These are phyloP conservation scores for Muscidifurax raptorellus DNA, from an alignment of 1,140 invertebrate species.

Conservation along the genomic window DNA sequence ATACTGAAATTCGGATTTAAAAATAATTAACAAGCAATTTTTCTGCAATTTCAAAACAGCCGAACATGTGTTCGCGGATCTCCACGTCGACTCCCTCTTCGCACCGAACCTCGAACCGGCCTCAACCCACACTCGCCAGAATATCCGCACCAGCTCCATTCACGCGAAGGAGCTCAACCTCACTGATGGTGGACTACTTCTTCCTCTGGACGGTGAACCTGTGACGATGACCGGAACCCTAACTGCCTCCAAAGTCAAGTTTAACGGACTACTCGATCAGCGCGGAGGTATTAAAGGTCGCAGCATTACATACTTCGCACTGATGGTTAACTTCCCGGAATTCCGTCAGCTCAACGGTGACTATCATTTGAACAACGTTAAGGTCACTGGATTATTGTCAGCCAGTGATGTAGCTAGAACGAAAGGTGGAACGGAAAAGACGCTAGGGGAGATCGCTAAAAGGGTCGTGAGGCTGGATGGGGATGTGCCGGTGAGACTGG, in stretches of 20 bases:
- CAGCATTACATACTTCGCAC: slow-evolving; percentile 37
- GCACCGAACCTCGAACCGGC: slow-evolving; percentile 53
- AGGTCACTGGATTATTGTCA: slow-evolving; percentile 51
- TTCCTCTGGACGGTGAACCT: slow-evolving; percentile 56
- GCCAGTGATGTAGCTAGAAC: slow-evolving; percentile 54
- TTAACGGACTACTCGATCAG: slow-evolving; percentile 52
- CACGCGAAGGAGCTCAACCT: slow-evolving; percentile 56
- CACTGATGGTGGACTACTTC: slow-evolving; percentile 50
- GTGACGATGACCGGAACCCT: slow-evolving; percentile 55
- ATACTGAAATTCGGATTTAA: not conserved
- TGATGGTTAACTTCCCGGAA: slow-evolving; percentile 41
- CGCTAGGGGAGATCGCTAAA: slow-evolving; percentile 54
- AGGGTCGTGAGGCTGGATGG: slow-evolving; percentile 56
- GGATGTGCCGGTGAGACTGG: slow-evolving; percentile 55
- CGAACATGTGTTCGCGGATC: slow-evolving; percentile 44
- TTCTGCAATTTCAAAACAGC: slow-evolving; percentile 52
- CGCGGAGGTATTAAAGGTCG: slow-evolving; percentile 56
- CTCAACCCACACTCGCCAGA: slow-evolving; percentile 41
- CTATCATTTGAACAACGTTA: slow-evolving; percentile 56
- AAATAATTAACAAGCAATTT: not conserved
- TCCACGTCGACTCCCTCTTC: slow-evolving; percentile 45
- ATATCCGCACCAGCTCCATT: slow-evolving; percentile 38
- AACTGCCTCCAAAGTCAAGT: slow-evolving; percentile 52
- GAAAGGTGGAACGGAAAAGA: slow-evolving; percentile 57
- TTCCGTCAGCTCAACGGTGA: slow-evolving; percentile 44